Percentiles rank a stretch among this genome's conserved stretches.
Conservation (phyloP, 2,797 vertebrate species). For the Dromococcyx pavoninus region DNA sequence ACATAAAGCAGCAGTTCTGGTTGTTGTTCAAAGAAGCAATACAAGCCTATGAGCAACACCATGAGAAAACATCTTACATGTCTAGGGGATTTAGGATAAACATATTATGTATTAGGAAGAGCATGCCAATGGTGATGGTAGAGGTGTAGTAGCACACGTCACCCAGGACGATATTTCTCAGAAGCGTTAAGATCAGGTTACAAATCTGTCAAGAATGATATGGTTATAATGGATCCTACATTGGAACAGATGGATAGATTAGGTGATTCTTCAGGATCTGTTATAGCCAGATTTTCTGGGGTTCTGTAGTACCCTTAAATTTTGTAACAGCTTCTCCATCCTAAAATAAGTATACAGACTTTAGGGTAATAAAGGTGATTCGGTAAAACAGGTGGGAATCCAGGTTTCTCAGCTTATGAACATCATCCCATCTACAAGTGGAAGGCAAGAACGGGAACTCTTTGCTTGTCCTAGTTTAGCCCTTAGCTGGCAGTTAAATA, state of each 20-base stretch:
- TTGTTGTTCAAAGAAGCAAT: neutral
- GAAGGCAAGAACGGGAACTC: neutral
- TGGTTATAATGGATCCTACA: neutral
- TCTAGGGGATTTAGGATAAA: neutral
- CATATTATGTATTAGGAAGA: neutral
- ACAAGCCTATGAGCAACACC: neutral
- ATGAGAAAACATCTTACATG: neutral
- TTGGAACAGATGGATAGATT: neutral
- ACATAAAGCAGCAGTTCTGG: neutral
- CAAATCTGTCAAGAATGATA: neutral
- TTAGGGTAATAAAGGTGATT: neutral
- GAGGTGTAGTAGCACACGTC: neutral
- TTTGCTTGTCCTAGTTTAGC: neutral
- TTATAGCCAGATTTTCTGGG: neutral
- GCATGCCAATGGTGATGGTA: neutral
- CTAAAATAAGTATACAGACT: neutral
- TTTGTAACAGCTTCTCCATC: neutral
- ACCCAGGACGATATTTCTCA: neutral
- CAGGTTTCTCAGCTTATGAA: neutral
- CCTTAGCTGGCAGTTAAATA: too few species aligned
- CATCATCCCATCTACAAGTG: neutral
- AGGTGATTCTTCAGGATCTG: neutral
- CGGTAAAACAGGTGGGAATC: neutral
- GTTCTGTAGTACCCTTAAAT: neutral
- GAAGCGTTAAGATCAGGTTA: neutral